Evolutionary conservation across 2,888 invertebrate species (phyloP), one percentile per base, ranked within the genome.

Genomic region (Eristalis tenax): DNA sequence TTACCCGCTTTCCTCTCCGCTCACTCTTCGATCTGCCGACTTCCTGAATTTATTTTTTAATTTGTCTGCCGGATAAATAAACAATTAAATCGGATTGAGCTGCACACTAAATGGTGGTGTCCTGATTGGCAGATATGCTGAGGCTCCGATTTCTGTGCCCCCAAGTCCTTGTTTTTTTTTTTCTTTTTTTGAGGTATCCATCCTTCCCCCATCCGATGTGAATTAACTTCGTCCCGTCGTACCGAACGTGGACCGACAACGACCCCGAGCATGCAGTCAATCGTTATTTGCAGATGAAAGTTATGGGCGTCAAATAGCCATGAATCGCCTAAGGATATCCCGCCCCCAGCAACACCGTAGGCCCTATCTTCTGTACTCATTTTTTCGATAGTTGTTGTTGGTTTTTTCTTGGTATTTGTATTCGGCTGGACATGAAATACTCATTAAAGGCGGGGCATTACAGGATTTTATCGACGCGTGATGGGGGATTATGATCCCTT

Each of bases 201-300:
- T 23, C 11, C 50, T 38, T 28, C n/a, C 32, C 50, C 35, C 38
- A 22, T 43, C 65, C 69, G 64, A 75, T 35, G 80, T 66, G 70
- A 76, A 76, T 76, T 76, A 80, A 84, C 75, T 80, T 80, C 73
- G 71, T 84, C 80, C 70, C 23, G 66, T 80, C 73, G 71, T 84
- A 80, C 70, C 23, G 66, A 50, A 2, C 38, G 64, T 79, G 32
- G 32, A 11, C 26, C 64, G 28, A n/a, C 26, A 79, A 76, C 76
- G 75, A 80, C 80, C 73, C 81, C 68, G 71, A 64, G 63, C 63
- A 18, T 73, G 22, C 64, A 70, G 64, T 65, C 79, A 79, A 66
- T 79, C 73, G 66, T 71, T 79, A 79, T 79, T 79, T 79, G 73
- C 73, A 79, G 35, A 66, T 43, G 79, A 79, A 79, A 73, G 79